A percentile compares a stretch with the other conserved stretches of the same genome.
Evolutionary conservation across 2,888 invertebrate genomes (phyloP).

Genomic region (Drosophila percnosoma): DNA sequence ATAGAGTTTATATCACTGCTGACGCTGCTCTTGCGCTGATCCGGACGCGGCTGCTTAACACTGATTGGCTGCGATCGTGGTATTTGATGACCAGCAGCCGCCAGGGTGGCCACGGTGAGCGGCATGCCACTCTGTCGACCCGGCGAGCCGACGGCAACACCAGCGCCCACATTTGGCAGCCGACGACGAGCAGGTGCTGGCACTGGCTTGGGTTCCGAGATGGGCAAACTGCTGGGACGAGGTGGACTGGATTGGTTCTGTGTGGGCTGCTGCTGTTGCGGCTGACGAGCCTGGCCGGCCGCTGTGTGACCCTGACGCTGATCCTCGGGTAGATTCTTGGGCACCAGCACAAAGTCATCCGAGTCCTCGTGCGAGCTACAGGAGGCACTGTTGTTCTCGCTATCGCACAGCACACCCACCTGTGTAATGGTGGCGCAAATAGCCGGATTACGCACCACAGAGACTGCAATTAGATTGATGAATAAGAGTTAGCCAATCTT

Average conservation of each 20-base stretch:
- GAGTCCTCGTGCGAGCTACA: slow-evolving; percentile 89
- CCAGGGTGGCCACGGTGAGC: slow-evolving; percentile 67
- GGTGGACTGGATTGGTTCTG: slow-evolving; percentile 87
- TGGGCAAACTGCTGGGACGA: slow-evolving; percentile 89
- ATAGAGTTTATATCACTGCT: slow-evolving; percentile 94
- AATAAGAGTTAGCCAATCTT: not conserved
- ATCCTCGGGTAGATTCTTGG: slow-evolving; percentile 88
- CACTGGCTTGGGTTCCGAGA: slow-evolving; percentile 91
- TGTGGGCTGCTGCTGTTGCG: slow-evolving; percentile 47
- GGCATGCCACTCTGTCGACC: slow-evolving; percentile 52
- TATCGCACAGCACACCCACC: slow-evolving; percentile 86
- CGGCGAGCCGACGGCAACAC: slow-evolving; percentile 49
- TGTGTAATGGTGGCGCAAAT: slow-evolving; percentile 87
- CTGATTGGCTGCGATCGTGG: slow-evolving; percentile 95
- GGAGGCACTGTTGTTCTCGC: slow-evolving; percentile 85
- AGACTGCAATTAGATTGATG: slow-evolving; percentile 79
- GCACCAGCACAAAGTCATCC: slow-evolving; percentile 93
- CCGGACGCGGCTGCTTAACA: slow-evolving; percentile 90
- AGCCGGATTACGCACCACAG: slow-evolving; percentile 86
- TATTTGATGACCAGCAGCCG: slow-evolving; percentile 85
- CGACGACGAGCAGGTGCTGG: slow-evolving; percentile 86
- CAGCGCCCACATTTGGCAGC: slow-evolving; percentile 31
- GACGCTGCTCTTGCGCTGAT: slow-evolving; percentile 88
- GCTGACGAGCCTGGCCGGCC: slow-evolving; percentile 30
- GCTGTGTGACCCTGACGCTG: slow-evolving; percentile 76